phyloP scores from a whole-genome alignment of 2,888 invertebrate species.

The Cistogaster globosa region DNA sequence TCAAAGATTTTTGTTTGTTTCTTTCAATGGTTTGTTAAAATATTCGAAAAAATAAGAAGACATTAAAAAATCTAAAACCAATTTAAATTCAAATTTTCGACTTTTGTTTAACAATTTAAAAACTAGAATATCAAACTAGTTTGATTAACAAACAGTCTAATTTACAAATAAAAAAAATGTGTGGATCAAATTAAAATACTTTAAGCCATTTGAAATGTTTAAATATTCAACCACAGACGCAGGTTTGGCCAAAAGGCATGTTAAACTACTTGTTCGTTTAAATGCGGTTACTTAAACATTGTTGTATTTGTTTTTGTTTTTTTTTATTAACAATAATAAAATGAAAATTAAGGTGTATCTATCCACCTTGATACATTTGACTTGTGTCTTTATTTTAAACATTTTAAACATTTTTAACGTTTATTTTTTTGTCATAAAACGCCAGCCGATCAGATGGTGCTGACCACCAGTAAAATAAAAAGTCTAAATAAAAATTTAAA shows the following conservation, averaged over 20 bases:
- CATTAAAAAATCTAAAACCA: background rate
- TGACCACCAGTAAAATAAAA: slow-evolving; percentile 43
- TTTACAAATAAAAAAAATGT: slow-evolving; percentile 8
- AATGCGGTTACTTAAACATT: slow-evolving; percentile 28
- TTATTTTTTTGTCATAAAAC: slow-evolving; percentile 40
- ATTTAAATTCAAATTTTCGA: slow-evolving; percentile 23
- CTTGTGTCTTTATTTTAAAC: slow-evolving; percentile 30
- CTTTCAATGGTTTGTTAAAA: background rate
- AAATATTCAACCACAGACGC: background rate
- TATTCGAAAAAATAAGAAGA: background rate
- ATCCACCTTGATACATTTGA: slow-evolving; percentile 25
- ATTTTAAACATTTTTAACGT: slow-evolving; percentile 17
- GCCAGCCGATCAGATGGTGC: slow-evolving; percentile 30
- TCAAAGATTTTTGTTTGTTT: slow-evolving; percentile 3
- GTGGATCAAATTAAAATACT: slow-evolving; percentile 62
- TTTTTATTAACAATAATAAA: slow-evolving; percentile 34
- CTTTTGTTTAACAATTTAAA: slow-evolving; percentile 41
- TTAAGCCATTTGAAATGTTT: slow-evolving; percentile 49
- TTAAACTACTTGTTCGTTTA: slow-evolving; percentile 17
- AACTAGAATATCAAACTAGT: slow-evolving; percentile 44
- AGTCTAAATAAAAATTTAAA: background rate
- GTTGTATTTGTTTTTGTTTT: slow-evolving; percentile 3
- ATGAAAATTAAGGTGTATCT: slow-evolving; percentile 53
- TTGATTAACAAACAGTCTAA: slow-evolving; percentile 44
- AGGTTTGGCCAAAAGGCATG: slow-evolving; percentile 47